Evolutionary conservation across 2,113 vertebrate genomes (phyloP).

Genomic region (Brachypteracias leptosomus): DNA sequence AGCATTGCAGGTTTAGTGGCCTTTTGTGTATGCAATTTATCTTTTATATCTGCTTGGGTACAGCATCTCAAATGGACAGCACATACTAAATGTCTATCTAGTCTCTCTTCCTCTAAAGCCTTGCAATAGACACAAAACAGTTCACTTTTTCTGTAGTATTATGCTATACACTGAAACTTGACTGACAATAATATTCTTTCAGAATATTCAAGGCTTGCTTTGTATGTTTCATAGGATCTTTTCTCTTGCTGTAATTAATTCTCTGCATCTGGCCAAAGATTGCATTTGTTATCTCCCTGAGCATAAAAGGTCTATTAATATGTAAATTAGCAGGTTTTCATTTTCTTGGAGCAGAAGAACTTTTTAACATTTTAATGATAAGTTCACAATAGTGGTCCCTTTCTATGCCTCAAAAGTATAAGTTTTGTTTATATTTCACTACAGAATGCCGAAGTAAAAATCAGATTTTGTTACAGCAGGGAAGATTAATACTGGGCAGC

Average conservation of each 20-base stretch:
- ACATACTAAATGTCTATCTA: background rate
- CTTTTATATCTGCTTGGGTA: background rate
- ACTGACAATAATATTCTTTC: background rate
- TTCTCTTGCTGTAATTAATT: slow-evolving; percentile 48
- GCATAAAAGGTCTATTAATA: slow-evolving; percentile 15
- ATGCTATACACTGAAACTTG: background rate
- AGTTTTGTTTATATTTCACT: background rate
- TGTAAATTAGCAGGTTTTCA: slow-evolving; percentile 11
- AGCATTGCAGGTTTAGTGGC: background rate
- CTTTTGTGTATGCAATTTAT: background rate
- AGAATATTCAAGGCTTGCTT: background rate
- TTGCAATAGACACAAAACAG: background rate
- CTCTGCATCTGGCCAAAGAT: slow-evolving; percentile 25
- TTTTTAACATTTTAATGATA: slow-evolving; percentile 7
- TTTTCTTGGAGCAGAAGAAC: background rate
- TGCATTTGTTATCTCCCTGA: background rate
- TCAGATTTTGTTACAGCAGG: background rate
- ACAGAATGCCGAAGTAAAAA: background rate
- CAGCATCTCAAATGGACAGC: background rate
- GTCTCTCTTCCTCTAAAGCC: background rate
- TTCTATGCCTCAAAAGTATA: background rate
- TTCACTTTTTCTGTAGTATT: background rate
- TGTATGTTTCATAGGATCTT: background rate
- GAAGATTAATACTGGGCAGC: background rate
- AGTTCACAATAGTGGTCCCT: background rate